Evolutionary conservation across 2,797 vertebrate species (phyloP).

Genomic region (Sebastes umbrosus): DNA sequence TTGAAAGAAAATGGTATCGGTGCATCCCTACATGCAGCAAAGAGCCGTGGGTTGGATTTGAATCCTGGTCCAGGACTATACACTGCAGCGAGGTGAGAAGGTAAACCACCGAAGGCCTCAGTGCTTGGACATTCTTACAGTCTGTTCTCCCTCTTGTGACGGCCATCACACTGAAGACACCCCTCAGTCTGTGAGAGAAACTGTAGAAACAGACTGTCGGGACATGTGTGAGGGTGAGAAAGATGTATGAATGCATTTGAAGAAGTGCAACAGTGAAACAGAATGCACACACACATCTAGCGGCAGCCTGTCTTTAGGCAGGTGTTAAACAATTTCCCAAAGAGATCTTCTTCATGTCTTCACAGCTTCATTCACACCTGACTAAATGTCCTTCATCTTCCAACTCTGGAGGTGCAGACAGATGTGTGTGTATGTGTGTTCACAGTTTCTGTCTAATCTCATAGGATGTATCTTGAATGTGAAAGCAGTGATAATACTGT

Average conservation of each 20-base stretch:
- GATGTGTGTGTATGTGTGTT: too few species aligned
- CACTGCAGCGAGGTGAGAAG: too few species aligned
- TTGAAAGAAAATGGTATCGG: too few species aligned
- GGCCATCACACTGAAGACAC: too few species aligned
- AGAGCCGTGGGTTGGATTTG: too few species aligned
- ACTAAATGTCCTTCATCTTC: constrained; percentile 72
- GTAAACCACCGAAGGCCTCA: too few species aligned
- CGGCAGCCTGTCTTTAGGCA: constrained; percentile 52
- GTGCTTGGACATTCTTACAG: too few species aligned
- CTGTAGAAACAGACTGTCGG: not conserved
- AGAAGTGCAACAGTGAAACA: not conserved
- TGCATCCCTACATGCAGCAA: too few species aligned
- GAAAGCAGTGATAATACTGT: not conserved
- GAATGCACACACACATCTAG: not conserved
- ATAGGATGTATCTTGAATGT: not conserved
- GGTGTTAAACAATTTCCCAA: constrained; percentile 59
- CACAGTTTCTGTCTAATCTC: not conserved
- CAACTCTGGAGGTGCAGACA: not conserved
- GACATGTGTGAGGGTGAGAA: not conserved
- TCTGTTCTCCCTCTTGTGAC: too few species aligned
- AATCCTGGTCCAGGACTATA: too few species aligned
- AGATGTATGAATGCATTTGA: not conserved
- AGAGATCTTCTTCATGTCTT: constrained; percentile 44
- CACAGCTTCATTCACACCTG: constrained; percentile 76
- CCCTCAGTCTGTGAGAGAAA: too few species aligned